Conservation (phyloP, 2,888 invertebrate species). For the Icerya purchasi region DNA sequence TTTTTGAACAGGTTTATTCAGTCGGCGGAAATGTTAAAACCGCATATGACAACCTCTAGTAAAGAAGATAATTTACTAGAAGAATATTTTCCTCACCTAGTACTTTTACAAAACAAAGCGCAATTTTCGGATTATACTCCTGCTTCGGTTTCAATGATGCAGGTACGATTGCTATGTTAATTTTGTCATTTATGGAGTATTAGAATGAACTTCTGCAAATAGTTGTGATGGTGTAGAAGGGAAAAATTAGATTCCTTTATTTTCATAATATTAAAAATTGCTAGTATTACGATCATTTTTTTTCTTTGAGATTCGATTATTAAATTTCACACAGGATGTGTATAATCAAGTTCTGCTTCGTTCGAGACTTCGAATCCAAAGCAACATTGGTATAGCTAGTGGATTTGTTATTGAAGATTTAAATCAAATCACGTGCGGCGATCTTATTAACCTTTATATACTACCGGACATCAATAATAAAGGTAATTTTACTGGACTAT, state of each 20-base stretch:
- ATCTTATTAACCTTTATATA: slow-evolving; percentile 44
- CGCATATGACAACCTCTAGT: slow-evolving; percentile 38
- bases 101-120: slow-evolving; percentile 64
- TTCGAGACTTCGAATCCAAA: slow-evolving; percentile 41
- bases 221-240: too few relatives aligned
- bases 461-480: slow-evolving; percentile 37
- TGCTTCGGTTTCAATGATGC: slow-evolving; percentile 35
- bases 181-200: background rate
- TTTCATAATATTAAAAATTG: too few relatives aligned
- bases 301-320: too few relatives aligned
- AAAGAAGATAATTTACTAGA: slow-evolving; percentile 35
- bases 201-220: background rate
- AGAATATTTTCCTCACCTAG: slow-evolving; percentile 61
- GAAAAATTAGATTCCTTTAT: too few relatives aligned
- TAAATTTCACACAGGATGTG: too few relatives aligned
- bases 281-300: background rate
- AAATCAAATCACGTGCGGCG: slow-evolving; percentile 33
- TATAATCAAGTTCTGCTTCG: slow-evolving; percentile 35
- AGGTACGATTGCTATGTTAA: too few relatives aligned
- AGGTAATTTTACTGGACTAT: slow-evolving; percentile 20
- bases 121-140: slow-evolving; percentile 49
- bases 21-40: slow-evolving; percentile 70
- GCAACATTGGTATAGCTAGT: slow-evolving; percentile 40
- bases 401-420: slow-evolving; percentile 30
- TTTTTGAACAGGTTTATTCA: slow-evolving; percentile 52